Conservation (phyloP, 2,888 invertebrate species). For the Serripes groenlandicus region DNA sequence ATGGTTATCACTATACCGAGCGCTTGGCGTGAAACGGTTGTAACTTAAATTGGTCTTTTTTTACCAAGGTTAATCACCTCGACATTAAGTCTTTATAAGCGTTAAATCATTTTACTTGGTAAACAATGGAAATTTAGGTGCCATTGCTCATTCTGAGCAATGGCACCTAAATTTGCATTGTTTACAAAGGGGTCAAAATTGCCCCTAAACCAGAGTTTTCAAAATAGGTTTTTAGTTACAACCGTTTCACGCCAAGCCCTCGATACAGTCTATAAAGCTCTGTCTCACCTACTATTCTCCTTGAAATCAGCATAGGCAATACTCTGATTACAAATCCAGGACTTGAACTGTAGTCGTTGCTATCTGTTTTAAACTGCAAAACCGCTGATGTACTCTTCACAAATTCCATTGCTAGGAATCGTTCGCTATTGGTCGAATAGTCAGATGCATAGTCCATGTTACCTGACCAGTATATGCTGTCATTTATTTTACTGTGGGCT, state of each 20-base stretch:
- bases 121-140: neutral
- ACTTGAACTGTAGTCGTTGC: too few species aligned
- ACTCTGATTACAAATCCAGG: neutral
- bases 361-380: neutral
- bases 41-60: too few species aligned
- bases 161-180: neutral
- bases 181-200: neutral
- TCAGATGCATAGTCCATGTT: neutral
- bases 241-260: too few species aligned
- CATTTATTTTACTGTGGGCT: too few species aligned
- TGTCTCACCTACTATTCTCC: neutral
- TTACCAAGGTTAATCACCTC: too few species aligned
- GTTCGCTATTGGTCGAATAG: neutral
- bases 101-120: too few species aligned
- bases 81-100: too few species aligned
- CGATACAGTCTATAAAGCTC: too few species aligned
- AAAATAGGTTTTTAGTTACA: too few species aligned
- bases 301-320: neutral
- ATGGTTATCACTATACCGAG: too few species aligned
- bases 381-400: neutral
- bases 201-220: neutral
- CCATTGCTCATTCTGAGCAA: neutral
- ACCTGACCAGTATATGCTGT: constrained; percentile 5
- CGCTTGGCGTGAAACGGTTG: too few species aligned
- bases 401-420: neutral